Evolutionary conservation across 2,888 invertebrate genomes (phyloP), one percentile per base, ranked within the genome.

Genomic region (Melangyna quadrimaculata): DNA sequence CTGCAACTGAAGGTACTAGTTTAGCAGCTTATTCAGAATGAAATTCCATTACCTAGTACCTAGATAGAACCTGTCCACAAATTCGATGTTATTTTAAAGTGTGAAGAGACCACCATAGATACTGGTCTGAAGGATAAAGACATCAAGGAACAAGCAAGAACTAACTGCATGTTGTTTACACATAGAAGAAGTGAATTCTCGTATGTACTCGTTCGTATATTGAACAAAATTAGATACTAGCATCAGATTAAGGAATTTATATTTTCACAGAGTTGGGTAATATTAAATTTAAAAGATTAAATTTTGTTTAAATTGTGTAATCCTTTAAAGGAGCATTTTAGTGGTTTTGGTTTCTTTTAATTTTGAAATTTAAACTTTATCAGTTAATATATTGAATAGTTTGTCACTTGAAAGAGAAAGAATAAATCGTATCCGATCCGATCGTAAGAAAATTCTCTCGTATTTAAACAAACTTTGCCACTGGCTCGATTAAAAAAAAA

Each of bases 51-150:
- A n/a, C n/a, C n/a, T n/a, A n/a, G n/a, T n/a, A n/a, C 12, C 7
- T 17, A 29, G 14, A 19, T 37, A 37, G 65, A 32, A 45, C 32
- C 17, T 65, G 29, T 43, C 61, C 61, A 61, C 61, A 61, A 61
- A 24, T 45, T 19, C 45, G 10, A 65, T 65, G 65, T 45, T 65
- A 29, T 65, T 43, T 43, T 29, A 35, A 59, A 59, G 59, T 59
- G 59, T 32, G 65, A 37, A 65, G 10, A 14, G 29, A 27, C 12
- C 32, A 45, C 14, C 29, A 4, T 19, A 3, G 45, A 65, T 19
- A 17, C 10, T 24, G 12, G 7, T 14, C 10, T 61, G 27, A 12
- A 19, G 29, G 12, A 7, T 61, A 6, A 2, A 9, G 37, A 8
- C 17, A 27, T 6, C 24, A 37, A 43, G 43, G 29, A 32, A 22